Conservation (phyloP, 2,888 invertebrate genomes). For the Chaetoderma sp. region DNA sequence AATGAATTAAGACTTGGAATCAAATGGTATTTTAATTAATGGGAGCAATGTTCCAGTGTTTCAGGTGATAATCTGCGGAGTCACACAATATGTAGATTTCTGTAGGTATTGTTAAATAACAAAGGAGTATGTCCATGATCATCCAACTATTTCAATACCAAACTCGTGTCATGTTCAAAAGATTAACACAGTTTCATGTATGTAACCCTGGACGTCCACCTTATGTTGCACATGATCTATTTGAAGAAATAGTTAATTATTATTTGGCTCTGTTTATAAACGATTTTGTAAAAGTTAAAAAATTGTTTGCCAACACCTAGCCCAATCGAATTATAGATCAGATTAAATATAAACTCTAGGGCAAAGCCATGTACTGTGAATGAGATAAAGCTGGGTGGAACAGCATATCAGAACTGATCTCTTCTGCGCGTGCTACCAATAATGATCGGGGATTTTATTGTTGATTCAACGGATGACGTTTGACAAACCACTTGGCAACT, state of each 20-base stretch:
- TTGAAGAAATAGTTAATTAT: background rate
- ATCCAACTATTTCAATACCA: too few species aligned
- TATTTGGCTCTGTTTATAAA: conserved; percentile 3
- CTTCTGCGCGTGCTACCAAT: background rate
- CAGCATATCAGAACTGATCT: background rate
- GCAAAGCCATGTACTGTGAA: too few species aligned
- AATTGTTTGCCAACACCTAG: background rate
- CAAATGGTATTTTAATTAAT: background rate
- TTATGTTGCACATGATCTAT: conserved; percentile 3
- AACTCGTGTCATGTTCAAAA: background rate
- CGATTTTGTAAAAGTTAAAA: background rate
- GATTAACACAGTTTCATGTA: background rate
- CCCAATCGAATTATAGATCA: too few species aligned
- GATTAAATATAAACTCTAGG: too few species aligned
- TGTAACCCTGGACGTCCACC: background rate
- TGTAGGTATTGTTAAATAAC: background rate
- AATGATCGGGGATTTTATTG: background rate
- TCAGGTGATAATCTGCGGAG: conserved; percentile 12
- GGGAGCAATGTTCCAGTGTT: background rate
- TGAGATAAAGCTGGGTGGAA: background rate
- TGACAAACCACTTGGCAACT: background rate
- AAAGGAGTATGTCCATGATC: background rate
- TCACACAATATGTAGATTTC: conserved; percentile 4
- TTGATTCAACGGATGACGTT: background rate
- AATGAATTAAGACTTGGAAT: background rate